These are phyloP conservation scores for Semnornis frantzii DNA, from an alignment of 2,113 vertebrate genomes.

Conservation along the genomic window DNA sequence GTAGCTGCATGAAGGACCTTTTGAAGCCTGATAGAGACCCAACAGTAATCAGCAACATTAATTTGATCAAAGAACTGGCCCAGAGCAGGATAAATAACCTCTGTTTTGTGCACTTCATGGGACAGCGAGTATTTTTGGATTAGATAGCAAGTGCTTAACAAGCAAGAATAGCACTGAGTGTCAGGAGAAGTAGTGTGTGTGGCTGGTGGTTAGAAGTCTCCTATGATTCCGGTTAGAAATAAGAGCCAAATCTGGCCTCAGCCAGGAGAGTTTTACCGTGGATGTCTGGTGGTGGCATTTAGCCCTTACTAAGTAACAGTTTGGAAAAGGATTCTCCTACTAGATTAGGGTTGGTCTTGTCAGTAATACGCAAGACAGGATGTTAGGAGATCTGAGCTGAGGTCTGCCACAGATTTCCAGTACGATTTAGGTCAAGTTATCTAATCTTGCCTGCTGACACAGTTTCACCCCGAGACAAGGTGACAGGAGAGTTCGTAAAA, in stretches of 20 bases:
- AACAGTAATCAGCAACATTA: neutral
- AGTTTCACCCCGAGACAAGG: slow-evolving; percentile 30
- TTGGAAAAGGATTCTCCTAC: slow-evolving; percentile 54
- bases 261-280: slow-evolving; percentile 26
- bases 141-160: slow-evolving; percentile 55
- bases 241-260: slow-evolving; percentile 28
- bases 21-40: neutral
- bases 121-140: slow-evolving; percentile 47
- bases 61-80: slow-evolving; percentile 16
- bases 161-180: neutral
- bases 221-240: neutral
- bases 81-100: neutral
- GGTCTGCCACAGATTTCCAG: slow-evolving; percentile 62
- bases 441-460: slow-evolving; percentile 65
- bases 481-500: slow-evolving; percentile 18
- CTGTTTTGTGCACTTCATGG: slow-evolving; percentile 5
- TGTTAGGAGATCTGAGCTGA: slow-evolving; percentile 57
- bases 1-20: neutral
- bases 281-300: slow-evolving; percentile 54
- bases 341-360: slow-evolving; percentile 60
- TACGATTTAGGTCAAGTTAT: slow-evolving; percentile 67
- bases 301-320: slow-evolving; percentile 46
- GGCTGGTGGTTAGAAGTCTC: neutral
- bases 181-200: neutral
- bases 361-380: slow-evolving; percentile 52